Percentiles rank a stretch among this genome's conserved stretches.
phyloP scores from a whole-genome alignment of 2,113 vertebrate species.

The Parotia lawesii region DNA sequence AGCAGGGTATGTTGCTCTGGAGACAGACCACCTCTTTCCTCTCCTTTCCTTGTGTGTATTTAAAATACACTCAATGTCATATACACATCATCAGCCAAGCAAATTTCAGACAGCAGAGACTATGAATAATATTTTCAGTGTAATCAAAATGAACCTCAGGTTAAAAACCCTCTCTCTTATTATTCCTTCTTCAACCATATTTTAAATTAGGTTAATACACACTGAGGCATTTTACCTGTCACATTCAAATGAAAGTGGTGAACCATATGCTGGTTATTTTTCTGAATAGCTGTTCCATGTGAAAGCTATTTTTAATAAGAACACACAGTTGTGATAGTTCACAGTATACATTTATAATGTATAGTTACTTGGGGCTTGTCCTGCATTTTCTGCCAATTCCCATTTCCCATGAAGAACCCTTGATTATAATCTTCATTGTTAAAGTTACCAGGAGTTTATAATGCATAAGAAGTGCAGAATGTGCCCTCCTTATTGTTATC shows the following conservation, averaged over 20 bases:
- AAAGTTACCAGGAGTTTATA: background rate
- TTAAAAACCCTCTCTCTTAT: background rate
- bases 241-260: background rate
- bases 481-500: background rate
- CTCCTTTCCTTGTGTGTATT: background rate
- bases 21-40: background rate
- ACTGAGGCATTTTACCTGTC: background rate
- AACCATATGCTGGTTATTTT: background rate
- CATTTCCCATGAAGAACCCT: background rate
- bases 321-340: background rate
- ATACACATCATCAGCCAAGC: background rate
- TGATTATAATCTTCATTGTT: background rate
- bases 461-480: background rate
- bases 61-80: background rate
- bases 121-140: background rate
- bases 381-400: background rate
- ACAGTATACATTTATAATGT: background rate
- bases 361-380: background rate
- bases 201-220: slow-evolving; percentile 4
- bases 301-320: background rate
- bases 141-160: background rate
- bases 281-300: background rate
- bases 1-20: background rate
- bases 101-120: background rate
- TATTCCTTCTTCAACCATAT: background rate